A percentile compares a stretch with the other conserved stretches of the same genome.
These are phyloP conservation scores for Ricordea florida DNA, from an alignment of 92 coral and sea anemone genomes.

Conservation along the genomic window DNA sequence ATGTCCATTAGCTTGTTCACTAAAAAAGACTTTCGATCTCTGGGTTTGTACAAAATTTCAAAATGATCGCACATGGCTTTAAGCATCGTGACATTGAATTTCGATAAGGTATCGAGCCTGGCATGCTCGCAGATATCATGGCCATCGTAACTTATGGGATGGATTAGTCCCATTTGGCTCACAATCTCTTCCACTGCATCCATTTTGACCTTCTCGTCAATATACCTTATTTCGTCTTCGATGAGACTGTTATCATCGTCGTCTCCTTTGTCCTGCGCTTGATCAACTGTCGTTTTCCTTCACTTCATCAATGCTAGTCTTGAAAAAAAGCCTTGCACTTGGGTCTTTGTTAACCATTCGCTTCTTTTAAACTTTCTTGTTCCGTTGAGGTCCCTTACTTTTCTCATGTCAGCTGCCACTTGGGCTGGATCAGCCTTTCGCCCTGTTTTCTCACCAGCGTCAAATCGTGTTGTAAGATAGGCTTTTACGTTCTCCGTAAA, in stretches of 20 bases:
- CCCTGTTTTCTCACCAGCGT: slow-evolving; percentile 14
- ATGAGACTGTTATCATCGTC: background rate
- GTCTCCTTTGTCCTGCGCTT: background rate
- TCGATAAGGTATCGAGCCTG: background rate
- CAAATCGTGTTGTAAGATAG: slow-evolving; percentile 37
- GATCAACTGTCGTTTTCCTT: background rate
- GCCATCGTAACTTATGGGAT: slow-evolving; percentile 58
- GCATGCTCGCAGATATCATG: slow-evolving; percentile 41
- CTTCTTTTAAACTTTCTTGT: slow-evolving; percentile 35
- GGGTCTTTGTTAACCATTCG: slow-evolving; percentile 36
- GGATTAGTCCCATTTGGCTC: slow-evolving; percentile 14
- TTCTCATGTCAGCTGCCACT: slow-evolving; percentile 46
- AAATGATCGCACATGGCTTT: background rate
- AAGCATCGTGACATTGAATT: background rate
- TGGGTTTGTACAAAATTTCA: too few species aligned
- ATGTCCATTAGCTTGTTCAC: too few species aligned
- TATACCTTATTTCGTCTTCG: background rate
- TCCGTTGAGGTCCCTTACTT: slow-evolving; percentile 15
- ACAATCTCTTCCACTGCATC: slow-evolving; percentile 6
- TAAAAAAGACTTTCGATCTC: too few species aligned
- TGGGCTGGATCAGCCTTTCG: slow-evolving; percentile 42
- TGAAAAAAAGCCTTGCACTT: background rate
- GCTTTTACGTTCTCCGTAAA: slow-evolving; percentile 30
- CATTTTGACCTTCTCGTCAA: background rate
- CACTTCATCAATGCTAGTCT: slow-evolving; percentile 1